These are phyloP conservation scores for Falco columbarius DNA, from an alignment of 2,797 vertebrate genomes.

Conservation along the genomic window DNA sequence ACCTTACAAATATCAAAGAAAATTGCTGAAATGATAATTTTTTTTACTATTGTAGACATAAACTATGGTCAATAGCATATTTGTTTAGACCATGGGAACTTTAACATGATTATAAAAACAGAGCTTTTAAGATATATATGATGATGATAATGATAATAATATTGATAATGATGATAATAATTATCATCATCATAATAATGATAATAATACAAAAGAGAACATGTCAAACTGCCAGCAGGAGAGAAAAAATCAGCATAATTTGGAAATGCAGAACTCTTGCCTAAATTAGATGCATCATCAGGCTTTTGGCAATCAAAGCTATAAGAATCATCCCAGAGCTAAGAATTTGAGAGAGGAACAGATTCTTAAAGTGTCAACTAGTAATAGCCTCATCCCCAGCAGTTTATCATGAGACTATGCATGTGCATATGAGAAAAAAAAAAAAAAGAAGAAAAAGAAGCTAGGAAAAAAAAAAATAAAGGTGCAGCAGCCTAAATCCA, in stretches of 20 bases:
- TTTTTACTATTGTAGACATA: background rate
- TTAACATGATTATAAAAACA: background rate
- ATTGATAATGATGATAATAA: background rate
- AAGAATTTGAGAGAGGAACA: background rate
- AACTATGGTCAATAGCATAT: background rate
- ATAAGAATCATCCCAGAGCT: background rate
- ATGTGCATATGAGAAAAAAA: fast-evolving
- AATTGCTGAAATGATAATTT: background rate
- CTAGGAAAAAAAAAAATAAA: no score
- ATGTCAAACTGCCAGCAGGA: background rate
- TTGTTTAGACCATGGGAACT: background rate
- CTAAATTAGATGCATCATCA: background rate
- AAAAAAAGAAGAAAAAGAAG: background rate
- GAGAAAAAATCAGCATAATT: background rate
- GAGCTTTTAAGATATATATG: background rate
- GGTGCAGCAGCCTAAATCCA: background rate
- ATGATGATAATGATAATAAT: background rate
- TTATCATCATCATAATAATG: fast-evolving
- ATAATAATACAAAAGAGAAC: background rate
- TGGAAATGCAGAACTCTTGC: background rate
- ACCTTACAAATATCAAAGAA: background rate
- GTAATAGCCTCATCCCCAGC: background rate
- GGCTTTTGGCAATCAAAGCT: background rate
- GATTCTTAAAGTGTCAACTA: background rate
- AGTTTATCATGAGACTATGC: background rate